Conservation (phyloP, 2,888 invertebrate genomes). For the Neoascia interrupta region DNA sequence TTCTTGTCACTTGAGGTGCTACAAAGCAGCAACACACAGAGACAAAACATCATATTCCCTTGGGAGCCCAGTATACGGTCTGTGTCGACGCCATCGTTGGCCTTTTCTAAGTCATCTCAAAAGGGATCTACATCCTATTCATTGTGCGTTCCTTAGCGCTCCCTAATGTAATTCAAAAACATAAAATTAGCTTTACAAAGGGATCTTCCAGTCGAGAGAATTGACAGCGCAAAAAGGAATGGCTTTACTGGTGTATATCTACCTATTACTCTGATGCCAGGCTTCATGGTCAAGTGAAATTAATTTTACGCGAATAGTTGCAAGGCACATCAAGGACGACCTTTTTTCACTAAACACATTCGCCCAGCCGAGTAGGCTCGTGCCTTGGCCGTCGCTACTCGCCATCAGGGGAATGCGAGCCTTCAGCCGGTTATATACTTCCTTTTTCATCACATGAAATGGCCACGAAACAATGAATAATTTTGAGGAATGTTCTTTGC, state of each 20-base stretch:
- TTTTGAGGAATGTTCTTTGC: constrained; percentile 51
- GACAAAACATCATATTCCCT: constrained; percentile 25
- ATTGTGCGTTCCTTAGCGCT: constrained; percentile 14
- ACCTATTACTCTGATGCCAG: neutral
- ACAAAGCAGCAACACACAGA: constrained; percentile 27
- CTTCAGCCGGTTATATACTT: constrained; percentile 21
- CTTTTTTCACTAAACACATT: no score
- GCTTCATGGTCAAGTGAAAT: constrained; percentile 60
- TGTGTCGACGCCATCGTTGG: neutral
- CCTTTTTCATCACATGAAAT: constrained; percentile 32
- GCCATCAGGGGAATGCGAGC: neutral
- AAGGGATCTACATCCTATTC: neutral
- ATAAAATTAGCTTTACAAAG: constrained; percentile 60
- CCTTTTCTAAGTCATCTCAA: constrained; percentile 10
- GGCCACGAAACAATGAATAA: constrained; percentile 53
- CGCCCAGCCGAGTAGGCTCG: neutral
- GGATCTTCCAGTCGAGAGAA: constrained; percentile 14
- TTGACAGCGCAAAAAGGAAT: constrained; percentile 40
- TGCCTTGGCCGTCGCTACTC: neutral
- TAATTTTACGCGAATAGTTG: constrained; percentile 53
- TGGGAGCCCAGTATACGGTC: constrained; percentile 21
- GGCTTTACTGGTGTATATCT: constrained; percentile 7
- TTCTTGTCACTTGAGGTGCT: constrained; percentile 65
- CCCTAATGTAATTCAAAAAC: constrained; percentile 57
- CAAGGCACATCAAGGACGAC: no score